A percentile compares a stretch with the other conserved stretches of the same genome.
Evolutionary conservation across 2,888 invertebrate genomes (phyloP).

Genomic region (Hydrotaea cyrtoneurina): DNA sequence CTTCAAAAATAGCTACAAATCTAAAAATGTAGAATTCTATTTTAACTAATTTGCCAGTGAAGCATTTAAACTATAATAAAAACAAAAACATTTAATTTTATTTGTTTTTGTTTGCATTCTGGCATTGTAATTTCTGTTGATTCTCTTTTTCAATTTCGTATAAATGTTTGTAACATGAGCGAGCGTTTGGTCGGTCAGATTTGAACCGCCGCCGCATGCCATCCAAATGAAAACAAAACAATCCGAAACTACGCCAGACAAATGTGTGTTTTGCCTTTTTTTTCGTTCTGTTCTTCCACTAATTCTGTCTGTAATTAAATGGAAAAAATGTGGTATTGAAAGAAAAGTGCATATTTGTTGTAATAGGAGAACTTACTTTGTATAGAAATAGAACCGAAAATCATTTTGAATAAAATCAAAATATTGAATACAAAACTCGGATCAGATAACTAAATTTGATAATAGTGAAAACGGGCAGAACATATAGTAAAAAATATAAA

Average conservation of each 20-base stretch:
- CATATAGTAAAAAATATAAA: too few relatives aligned
- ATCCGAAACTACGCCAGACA: slow-evolving; percentile 22
- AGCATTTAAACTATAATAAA: slow-evolving; percentile 24
- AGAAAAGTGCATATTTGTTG: slow-evolving; percentile 35
- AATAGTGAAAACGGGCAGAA: neutral
- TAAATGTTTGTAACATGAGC: neutral
- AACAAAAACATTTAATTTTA: slow-evolving; percentile 14
- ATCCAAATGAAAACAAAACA: neutral
- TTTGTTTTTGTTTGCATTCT: slow-evolving; percentile 6
- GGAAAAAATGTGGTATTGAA: slow-evolving; percentile 6
- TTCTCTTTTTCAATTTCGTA: slow-evolving; percentile 1
- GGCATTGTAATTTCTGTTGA: neutral
- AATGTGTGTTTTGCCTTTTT: slow-evolving; percentile 9
- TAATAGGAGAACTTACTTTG: slow-evolving; percentile 10
- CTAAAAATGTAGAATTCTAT: neutral
- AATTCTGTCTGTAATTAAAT: slow-evolving; percentile 13
- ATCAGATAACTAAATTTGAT: neutral
- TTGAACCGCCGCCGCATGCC: slow-evolving; percentile 20
- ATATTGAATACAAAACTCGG: neutral
- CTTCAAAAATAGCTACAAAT: neutral
- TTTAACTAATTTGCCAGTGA: neutral
- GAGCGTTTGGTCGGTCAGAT: neutral
- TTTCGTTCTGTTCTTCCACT: neutral
- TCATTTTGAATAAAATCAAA: neutral
- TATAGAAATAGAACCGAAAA: neutral